These are phyloP conservation scores for Gonioctena quinquepunctata DNA, from an alignment of 1,140 invertebrate species.

Conservation along the genomic window DNA sequence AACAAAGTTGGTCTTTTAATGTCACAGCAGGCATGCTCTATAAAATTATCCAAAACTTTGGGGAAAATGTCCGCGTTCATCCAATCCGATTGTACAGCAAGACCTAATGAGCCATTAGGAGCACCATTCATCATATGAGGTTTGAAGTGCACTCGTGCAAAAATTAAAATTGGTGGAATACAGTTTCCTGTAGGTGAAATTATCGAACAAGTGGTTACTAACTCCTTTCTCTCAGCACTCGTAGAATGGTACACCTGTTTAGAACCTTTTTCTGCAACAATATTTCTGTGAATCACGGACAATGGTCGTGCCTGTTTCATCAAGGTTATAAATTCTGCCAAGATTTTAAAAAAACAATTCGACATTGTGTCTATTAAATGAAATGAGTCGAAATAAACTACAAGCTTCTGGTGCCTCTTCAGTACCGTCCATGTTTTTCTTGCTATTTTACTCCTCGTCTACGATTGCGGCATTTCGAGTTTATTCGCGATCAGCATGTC, in stretches of 20 bases:
- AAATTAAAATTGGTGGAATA: constrained; percentile 31
- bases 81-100: constrained; percentile 51
- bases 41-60: constrained; percentile 50
- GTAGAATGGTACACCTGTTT: no score
- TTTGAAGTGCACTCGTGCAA: no score
- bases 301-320: no score
- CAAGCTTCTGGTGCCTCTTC: no score
- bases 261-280: not conserved
- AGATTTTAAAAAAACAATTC: no score
- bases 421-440: no score
- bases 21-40: constrained; percentile 45
- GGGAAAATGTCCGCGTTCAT: constrained; percentile 56
- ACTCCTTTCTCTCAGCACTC: constrained; percentile 52
- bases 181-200: constrained; percentile 40
- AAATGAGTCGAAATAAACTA: no score
- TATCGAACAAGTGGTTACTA: constrained; percentile 30
- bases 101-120: constrained; percentile 53
- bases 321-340: no score
- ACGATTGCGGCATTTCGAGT: not conserved
- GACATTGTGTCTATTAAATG: no score
- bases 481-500: not conserved
- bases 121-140: constrained; percentile 45
- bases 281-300: not conserved
- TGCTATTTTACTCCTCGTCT: no score
- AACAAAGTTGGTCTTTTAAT: constrained; percentile 51